Evolutionary conservation across 2,797 vertebrate genomes (phyloP), one percentile per base, ranked within the genome.

Genomic region (Erpetoichthys calabaricus): DNA sequence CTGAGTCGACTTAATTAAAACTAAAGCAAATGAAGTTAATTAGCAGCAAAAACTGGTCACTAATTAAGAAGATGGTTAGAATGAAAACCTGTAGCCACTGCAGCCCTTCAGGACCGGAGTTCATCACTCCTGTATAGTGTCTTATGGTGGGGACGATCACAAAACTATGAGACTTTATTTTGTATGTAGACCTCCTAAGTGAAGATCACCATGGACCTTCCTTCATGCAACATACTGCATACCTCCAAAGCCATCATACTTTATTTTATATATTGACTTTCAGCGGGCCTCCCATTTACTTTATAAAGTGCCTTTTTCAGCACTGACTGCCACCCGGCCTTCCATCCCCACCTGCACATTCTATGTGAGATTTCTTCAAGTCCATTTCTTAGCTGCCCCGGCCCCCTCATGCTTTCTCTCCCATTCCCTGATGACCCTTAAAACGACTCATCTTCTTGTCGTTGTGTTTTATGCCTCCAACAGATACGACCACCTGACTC

Each of bases 401-500:
- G 3, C 56, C 3, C 56, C n/a, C 6, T 8, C 45, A 9, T 45
- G 4, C 10, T 7, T 10, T 44, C 10, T 53, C 42, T 43, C 51
- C 42, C 51, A 42, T 9, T 59, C 51, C 10, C 42, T 52, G 9
- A 9, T 44, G 9, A 3, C 45, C 6, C 7, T 25, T 54, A 10
- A 5, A 8, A 44, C 46, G 42, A 5, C 6, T 44, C 9, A 6
- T 25, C 45, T 41, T 43, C 42, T 5, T n/a, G 9, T 52, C 42
- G 10, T 25, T 25, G 25, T 25, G 25, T 25, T 25, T 25, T 25
- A 2, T 25, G 2, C 25, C 7, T 61, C 58, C 0, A 58, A 8
- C 80, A 98, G 95, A 52, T 97, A 98, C 8, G 92, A 97, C 64
- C 94, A 98, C 70, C 79, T 98, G 50, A 82, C 84, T 46, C 70